Evolutionary conservation across 2,797 vertebrate genomes (phyloP).

Genomic region (Amblyopsis hoosieri): DNA sequence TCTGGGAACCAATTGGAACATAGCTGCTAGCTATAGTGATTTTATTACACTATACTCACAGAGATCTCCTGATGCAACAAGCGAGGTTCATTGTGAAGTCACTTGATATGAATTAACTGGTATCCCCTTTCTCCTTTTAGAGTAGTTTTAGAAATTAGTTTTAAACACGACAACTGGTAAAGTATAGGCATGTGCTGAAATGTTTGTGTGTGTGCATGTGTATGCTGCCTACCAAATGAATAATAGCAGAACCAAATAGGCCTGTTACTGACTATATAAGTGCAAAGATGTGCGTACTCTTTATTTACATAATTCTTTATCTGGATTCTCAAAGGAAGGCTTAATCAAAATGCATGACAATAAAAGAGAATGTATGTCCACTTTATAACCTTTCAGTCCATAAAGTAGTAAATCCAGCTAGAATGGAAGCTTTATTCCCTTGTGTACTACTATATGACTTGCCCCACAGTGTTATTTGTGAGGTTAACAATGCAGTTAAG

Average conservation of each 20-base stretch:
- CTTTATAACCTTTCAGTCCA: conserved; percentile 1
- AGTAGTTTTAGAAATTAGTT: background rate
- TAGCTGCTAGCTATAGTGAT: background rate
- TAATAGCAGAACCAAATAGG: conserved; percentile 7
- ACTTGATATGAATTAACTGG: no score
- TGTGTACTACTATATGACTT: conserved; percentile 27
- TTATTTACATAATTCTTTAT: conserved; percentile 10
- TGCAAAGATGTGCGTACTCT: conserved; percentile 35
- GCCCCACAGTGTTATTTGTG: conserved; percentile 1
- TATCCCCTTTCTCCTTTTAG: background rate
- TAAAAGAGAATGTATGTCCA: conserved; percentile 1
- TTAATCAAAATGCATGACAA: conserved; percentile 14
- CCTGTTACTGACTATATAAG: conserved; percentile 14
- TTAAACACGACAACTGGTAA: conserved; percentile 18
- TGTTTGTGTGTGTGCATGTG: no score
- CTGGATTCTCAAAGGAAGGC: conserved; percentile 26
- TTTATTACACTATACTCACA: conserved; percentile 20
- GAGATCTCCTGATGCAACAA: background rate
- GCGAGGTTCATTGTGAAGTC: no score
- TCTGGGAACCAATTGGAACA: no score
- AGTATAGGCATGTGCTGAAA: conserved; percentile 5
- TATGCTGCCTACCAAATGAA: conserved; percentile 2
- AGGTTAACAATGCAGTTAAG: conserved; percentile 19
- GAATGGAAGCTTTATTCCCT: conserved; percentile 27
- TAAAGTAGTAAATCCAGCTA: conserved; percentile 28